Conservation (phyloP, 2,113 vertebrate species). For the Podilymbus podiceps region DNA sequence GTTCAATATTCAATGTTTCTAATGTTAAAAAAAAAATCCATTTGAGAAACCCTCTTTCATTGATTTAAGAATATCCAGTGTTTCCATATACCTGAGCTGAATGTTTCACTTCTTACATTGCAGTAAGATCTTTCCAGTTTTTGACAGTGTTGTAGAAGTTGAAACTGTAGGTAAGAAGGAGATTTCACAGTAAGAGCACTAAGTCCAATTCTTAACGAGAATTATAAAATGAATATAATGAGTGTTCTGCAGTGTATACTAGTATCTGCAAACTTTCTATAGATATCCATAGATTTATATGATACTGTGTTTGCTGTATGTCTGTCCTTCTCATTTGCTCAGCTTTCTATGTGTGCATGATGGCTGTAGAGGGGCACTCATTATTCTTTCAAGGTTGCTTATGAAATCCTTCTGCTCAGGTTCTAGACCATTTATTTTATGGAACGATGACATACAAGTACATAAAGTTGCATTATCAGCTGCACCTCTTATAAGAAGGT, state of each 20-base stretch:
- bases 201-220: neutral
- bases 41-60: neutral
- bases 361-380: neutral
- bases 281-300: neutral
- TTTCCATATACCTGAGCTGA: neutral
- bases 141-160: neutral
- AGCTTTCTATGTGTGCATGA: neutral
- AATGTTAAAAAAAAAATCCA: neutral
- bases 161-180: neutral
- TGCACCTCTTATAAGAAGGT: neutral
- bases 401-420: neutral
- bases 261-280: neutral
- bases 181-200: neutral
- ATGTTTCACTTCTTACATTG: neutral
- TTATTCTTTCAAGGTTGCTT: neutral
- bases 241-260: neutral
- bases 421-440: conserved; percentile 26
- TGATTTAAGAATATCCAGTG: neutral
- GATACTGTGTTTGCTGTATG: neutral
- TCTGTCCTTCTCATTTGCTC: neutral
- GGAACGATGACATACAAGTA: neutral
- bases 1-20: neutral
- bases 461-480: neutral
- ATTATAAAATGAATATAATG: neutral
- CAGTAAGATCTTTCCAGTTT: neutral